Conservation (phyloP, 2,888 invertebrate species). For the Noctua fimbriata region DNA sequence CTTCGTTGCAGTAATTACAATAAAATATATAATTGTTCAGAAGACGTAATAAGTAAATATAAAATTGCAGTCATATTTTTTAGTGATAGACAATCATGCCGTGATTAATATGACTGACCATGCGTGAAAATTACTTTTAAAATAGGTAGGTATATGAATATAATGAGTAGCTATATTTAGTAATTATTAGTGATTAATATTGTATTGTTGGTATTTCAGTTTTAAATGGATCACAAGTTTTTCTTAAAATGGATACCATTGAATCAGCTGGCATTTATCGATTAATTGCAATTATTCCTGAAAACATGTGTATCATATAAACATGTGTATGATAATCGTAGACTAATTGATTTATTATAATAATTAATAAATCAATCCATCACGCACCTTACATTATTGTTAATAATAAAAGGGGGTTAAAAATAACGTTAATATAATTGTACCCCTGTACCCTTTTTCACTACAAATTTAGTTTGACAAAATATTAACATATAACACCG, state of each 20-base stretch:
- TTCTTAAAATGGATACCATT: not conserved
- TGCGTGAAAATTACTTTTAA: not conserved
- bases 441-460: too few species aligned
- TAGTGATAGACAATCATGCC: not conserved
- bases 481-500: slow-evolving; percentile 5
- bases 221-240: not conserved
- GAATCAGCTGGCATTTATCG: not conserved
- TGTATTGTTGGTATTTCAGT: not conserved
- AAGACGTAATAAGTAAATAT: not conserved
- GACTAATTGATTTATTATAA: not conserved
- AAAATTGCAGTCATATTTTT: not conserved
- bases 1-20: not conserved
- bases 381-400: not conserved
- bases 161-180: not conserved
- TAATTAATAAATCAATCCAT: not conserved
- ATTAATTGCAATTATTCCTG: not conserved
- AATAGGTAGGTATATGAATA: not conserved
- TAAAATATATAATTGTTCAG: not conserved
- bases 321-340: not conserved
- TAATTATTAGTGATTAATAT: not conserved
- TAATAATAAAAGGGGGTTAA: not conserved
- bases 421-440: not conserved
- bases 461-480: not conserved
- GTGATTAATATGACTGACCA: slow-evolving; percentile 36
- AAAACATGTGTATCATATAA: too few species aligned